Percentiles rank a stretch among this genome's conserved stretches.
Evolutionary conservation across 2,797 vertebrate genomes (phyloP).

Genomic region (Alcedo quadribrachys): DNA sequence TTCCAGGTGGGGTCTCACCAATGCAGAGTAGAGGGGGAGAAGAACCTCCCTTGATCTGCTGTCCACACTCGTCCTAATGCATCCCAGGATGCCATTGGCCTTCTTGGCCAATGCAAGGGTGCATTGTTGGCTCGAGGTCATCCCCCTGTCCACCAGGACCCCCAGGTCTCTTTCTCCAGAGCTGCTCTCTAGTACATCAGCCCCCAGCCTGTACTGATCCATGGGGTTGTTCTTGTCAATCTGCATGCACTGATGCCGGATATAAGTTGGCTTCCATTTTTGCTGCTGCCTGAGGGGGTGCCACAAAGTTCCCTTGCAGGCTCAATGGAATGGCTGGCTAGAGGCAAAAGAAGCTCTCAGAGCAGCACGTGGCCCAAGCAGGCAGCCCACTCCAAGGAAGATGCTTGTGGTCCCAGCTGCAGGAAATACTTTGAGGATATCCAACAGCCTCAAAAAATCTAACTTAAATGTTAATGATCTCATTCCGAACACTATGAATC

Average conservation of each 20-base stretch:
- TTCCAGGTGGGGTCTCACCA: too few species aligned
- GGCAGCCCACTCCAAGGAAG: not conserved
- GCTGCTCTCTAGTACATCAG: too few species aligned
- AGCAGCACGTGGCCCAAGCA: not conserved
- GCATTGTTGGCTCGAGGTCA: too few species aligned
- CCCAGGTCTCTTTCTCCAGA: not conserved
- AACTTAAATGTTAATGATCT: conserved; percentile 8
- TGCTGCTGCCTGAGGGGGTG: not conserved
- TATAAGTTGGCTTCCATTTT: not conserved
- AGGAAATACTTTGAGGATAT: conserved; percentile 15
- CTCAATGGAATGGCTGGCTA: rapidly evolving
- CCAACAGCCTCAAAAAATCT: conserved; percentile 14
- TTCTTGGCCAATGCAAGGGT: too few species aligned
- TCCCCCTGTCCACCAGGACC: too few species aligned
- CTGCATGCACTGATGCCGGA: not conserved
- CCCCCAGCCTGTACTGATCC: too few species aligned
- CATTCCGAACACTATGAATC: conserved; percentile 4
- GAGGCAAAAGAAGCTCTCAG: not conserved
- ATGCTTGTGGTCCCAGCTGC: not conserved
- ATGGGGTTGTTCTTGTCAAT: not conserved
- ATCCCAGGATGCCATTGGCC: too few species aligned
- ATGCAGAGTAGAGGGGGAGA: too few species aligned
- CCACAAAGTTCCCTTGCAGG: too few species aligned
- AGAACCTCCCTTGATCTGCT: too few species aligned
- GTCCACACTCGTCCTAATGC: too few species aligned